Evolutionary conservation across 2,888 invertebrate genomes (phyloP), one percentile per base, ranked within the genome.

Genomic region (Zaprionus obscuricornis): DNA sequence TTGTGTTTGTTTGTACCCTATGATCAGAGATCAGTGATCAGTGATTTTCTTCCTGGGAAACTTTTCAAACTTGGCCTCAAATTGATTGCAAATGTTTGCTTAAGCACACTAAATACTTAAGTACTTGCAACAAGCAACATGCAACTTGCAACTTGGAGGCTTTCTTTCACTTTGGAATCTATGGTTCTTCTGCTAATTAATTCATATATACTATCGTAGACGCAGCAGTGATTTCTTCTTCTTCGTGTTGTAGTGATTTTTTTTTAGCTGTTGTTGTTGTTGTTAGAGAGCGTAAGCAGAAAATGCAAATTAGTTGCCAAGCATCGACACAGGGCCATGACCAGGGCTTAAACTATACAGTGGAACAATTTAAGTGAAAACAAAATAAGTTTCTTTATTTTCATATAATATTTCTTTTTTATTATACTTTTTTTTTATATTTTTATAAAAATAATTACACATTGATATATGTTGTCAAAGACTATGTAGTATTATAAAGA

Each of bases 31-130:
- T n/a, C 63, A 65, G 45, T 37, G 64, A 50, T 69, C 63, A 65
- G 45, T 37, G 64, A 50, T 69, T 55, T 56, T 46, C 22, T 46
- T 71, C 59, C 58, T 85, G 83, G 76, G 76, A 84, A 85, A 51
- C 51, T 40, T 46, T 43, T 50, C 50, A 34, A 8, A 10, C 49
- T 52, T 39, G 31, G 43, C 47, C n/a, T 13, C 36, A 76, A 81
- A 84, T 84, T 76, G 84, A 83, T 84, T 62, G 81, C 58, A 65
- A 83, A 79, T 84, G 77, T 76, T 76, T 76, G 71, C 27, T 62
- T 52, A 78, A 55, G 22, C 39, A 36, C 27, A 24, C 66, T 64
- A 57, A 71, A 47, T 51, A 49, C 72, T 47, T 66, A 47, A 43
- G 26, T 47, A 29, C 14, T 17, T 18, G 14, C 49, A 27, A 42